Percentiles rank a stretch among this genome's conserved stretches.
Conservation (phyloP, 2,797 vertebrate species). For the Cephalopachus bancanus region DNA sequence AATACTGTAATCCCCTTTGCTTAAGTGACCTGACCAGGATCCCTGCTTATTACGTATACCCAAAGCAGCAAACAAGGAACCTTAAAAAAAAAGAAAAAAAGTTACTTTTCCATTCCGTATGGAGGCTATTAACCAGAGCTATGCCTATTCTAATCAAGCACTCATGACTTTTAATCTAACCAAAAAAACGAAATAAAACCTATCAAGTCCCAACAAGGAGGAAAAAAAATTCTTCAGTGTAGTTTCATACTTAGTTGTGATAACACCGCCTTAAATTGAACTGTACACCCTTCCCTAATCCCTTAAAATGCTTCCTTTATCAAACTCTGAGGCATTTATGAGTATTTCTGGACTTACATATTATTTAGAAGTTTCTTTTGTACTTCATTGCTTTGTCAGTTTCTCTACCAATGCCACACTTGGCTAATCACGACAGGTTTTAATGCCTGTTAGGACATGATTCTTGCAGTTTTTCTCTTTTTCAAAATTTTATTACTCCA, state of each 20-base stretch:
- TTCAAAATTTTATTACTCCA: background rate
- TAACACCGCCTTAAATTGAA: background rate
- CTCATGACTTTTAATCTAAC: background rate
- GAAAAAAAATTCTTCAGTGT: background rate
- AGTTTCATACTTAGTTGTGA: background rate
- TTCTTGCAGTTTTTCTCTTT: background rate
- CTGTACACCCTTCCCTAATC: fast-evolving
- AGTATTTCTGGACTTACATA: background rate
- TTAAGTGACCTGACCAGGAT: conserved; percentile 73
- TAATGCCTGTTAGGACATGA: no score
- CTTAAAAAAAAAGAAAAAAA: conserved; percentile 67
- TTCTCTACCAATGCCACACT: fast-evolving
- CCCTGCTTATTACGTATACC: conserved; percentile 74
- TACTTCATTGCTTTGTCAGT: background rate
- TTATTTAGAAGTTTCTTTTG: background rate
- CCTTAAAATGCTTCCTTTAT: background rate
- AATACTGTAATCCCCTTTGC: conserved; percentile 65
- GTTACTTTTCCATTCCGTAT: conserved; percentile 11
- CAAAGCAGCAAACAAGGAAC: conserved; percentile 74
- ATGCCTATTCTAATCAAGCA: background rate
- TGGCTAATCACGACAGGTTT: background rate
- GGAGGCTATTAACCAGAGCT: conserved; percentile 11
- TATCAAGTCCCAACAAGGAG: background rate
- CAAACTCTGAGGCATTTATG: background rate
- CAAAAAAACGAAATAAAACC: background rate